phyloP scores from a whole-genome alignment of 2,113 vertebrate species.

The Pomatorhinus ruficollis region DNA sequence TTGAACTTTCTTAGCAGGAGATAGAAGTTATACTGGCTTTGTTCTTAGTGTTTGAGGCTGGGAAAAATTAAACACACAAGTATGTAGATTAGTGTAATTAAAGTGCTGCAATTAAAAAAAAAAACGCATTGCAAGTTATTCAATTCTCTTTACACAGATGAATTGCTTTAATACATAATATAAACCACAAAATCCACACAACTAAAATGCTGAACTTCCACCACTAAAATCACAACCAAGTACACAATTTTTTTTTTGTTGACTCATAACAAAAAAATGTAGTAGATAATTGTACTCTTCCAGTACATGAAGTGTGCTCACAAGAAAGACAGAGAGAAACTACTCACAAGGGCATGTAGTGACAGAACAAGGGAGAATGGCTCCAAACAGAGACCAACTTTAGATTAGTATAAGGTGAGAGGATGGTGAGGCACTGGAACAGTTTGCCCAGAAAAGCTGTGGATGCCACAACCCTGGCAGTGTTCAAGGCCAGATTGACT shows the following conservation, averaged over 20 bases:
- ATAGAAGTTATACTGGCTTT: neutral
- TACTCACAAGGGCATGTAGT: neutral
- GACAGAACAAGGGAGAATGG: neutral
- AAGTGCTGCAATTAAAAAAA: neutral
- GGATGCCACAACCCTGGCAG: neutral
- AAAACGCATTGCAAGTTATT: neutral
- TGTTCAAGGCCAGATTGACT: neutral
- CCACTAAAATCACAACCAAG: neutral
- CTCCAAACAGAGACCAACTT: neutral
- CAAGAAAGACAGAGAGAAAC: neutral
- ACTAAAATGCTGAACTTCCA: neutral
- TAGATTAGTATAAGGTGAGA: neutral
- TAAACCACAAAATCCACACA: neutral
- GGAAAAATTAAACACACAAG: neutral
- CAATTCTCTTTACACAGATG: neutral
- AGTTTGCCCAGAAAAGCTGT: neutral
- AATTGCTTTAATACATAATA: neutral
- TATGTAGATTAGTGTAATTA: neutral
- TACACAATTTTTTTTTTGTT: neutral
- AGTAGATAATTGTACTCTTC: neutral
- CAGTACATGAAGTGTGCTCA: neutral
- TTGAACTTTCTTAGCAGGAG: neutral
- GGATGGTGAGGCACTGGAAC: neutral
- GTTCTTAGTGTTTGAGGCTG: neutral
- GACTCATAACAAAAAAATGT: neutral